phyloP scores from a whole-genome alignment of 2,113 vertebrate species.

The Austrofundulus limnaeus region DNA sequence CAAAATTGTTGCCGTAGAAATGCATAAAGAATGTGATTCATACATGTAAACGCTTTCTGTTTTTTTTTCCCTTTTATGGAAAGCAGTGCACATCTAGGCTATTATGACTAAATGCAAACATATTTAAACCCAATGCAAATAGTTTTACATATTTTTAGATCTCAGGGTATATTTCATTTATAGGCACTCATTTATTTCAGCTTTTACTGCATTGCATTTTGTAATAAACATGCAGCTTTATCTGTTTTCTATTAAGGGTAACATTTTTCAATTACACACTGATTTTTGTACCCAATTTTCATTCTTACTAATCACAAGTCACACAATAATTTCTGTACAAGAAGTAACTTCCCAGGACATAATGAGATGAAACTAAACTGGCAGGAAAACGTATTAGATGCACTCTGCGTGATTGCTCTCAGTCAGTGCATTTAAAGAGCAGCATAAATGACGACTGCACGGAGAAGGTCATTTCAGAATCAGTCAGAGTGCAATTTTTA shows the following conservation, averaged over 20 bases:
- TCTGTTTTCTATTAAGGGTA: neutral
- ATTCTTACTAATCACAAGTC: constrained; percentile 9
- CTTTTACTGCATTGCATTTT: neutral
- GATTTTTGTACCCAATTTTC: neutral
- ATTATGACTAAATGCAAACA: neutral
- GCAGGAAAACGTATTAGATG: constrained; percentile 52
- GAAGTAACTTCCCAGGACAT: constrained; percentile 31
- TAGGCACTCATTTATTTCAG: too few species aligned
- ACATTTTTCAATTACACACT: neutral
- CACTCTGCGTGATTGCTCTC: constrained; percentile 38
- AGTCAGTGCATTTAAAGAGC: constrained; percentile 44
- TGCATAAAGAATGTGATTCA: neutral
- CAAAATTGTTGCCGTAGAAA: too few species aligned
- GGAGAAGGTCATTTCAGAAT: constrained; percentile 41
- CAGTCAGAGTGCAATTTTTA: constrained; percentile 20
- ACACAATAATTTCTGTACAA: constrained; percentile 22
- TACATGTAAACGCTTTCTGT: neutral
- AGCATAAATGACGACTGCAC: constrained; percentile 30
- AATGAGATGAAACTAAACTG: constrained; percentile 39
- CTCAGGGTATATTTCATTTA: too few species aligned
- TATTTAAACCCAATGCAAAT: too few species aligned
- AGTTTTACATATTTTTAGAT: too few species aligned
- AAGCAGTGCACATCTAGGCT: neutral
- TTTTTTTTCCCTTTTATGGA: neutral
- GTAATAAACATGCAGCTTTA: neutral